A percentile compares a stretch with the other conserved stretches of the same genome.
phyloP scores from a whole-genome alignment of 2,797 vertebrate species.

The Oreochromis grahami region DNA sequence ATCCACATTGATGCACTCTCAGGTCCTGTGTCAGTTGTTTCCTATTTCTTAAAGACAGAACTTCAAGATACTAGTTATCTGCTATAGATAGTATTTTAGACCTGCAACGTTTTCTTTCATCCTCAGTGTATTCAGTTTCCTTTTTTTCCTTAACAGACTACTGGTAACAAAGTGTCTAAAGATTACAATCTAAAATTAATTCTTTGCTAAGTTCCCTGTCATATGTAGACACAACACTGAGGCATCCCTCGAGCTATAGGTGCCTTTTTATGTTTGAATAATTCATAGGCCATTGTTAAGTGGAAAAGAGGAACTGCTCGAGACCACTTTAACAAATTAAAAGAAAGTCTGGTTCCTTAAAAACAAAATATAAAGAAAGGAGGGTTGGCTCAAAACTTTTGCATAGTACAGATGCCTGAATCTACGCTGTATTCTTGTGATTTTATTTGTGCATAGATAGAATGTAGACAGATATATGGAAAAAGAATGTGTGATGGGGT shows the following conservation, averaged over 20 bases:
- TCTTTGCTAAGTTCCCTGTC: neutral
- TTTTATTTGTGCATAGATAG: neutral
- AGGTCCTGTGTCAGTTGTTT: neutral
- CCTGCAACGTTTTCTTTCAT: neutral
- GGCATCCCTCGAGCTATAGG: neutral
- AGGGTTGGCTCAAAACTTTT: neutral
- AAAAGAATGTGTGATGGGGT: neutral
- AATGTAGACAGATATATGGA: neutral
- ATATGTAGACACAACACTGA: neutral
- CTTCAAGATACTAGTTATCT: neutral
- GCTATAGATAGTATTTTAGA: neutral
- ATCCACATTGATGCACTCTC: neutral
- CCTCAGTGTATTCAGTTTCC: neutral
- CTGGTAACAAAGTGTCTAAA: neutral
- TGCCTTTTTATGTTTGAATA: neutral
- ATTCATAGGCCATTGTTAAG: neutral
- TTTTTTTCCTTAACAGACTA: neutral
- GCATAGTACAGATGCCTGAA: neutral
- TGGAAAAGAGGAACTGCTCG: neutral
- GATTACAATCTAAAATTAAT: neutral
- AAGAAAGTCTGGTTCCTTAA: neutral
- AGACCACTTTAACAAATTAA: neutral
- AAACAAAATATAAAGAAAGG: neutral
- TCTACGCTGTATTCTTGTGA: neutral
- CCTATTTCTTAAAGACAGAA: neutral